Percentiles rank a stretch among this genome's conserved stretches.
These are phyloP conservation scores for Celastrina argiolus DNA, from an alignment of 2,888 invertebrate genomes.

Conservation along the genomic window DNA sequence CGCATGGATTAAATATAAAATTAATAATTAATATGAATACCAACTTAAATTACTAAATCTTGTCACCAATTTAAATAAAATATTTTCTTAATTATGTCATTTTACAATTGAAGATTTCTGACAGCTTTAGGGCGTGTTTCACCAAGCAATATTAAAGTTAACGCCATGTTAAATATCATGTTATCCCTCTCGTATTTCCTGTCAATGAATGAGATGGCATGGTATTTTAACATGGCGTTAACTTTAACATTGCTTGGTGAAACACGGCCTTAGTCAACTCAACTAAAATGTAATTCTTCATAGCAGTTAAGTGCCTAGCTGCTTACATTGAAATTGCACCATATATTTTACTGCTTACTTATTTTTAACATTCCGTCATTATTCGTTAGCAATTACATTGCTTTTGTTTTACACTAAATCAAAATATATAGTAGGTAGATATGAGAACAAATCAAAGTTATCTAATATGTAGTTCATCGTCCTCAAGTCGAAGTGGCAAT, in stretches of 20 bases:
- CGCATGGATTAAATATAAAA: not conserved
- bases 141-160: too few relatives aligned
- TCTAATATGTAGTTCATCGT: conserved; percentile 20
- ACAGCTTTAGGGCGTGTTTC: too few relatives aligned
- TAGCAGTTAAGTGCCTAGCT: not conserved
- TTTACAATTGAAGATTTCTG: not conserved
- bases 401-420: not conserved
- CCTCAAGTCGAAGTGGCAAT: conserved; percentile 28
- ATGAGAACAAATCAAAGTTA: not conserved
- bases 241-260: too few relatives aligned
- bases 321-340: not conserved
- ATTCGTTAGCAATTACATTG: not conserved
- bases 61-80: not conserved
- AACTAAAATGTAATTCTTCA: not conserved
- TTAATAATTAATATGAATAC: not conserved
- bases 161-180: too few relatives aligned
- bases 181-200: too few relatives aligned
- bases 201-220: too few relatives aligned
- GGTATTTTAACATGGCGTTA: too few relatives aligned
- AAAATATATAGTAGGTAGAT: not conserved
- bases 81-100: not conserved
- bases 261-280: too few relatives aligned
- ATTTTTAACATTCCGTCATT: not conserved
- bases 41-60: not conserved
- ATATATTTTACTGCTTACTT: not conserved